Conservation (phyloP, 2,888 invertebrate species). For the Pyralis farinalis region DNA sequence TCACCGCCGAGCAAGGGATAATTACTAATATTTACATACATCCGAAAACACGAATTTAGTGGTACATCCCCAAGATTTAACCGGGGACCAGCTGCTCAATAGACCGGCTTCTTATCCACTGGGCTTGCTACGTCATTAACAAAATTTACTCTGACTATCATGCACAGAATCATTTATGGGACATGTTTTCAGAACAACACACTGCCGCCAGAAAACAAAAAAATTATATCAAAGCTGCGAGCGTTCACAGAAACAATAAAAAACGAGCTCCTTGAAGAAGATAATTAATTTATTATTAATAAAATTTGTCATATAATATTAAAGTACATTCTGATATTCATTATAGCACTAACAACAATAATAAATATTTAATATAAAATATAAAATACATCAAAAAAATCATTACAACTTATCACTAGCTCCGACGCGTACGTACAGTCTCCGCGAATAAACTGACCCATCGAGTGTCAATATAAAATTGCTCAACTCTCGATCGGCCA, state of each 20-base stretch:
- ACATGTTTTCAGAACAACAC: slow-evolving; percentile 57
- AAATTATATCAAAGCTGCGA: slow-evolving; percentile 50
- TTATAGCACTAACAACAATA: slow-evolving; percentile 46
- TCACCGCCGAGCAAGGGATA: no score
- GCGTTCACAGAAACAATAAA: slow-evolving; percentile 48
- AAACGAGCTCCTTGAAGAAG: slow-evolving; percentile 49
- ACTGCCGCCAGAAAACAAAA: slow-evolving; percentile 49
- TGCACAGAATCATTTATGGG: no score
- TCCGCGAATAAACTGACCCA: not conserved
- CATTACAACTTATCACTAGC: slow-evolving; percentile 30
- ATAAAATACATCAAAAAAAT: slow-evolving; percentile 49
- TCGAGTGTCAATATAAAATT: not conserved
- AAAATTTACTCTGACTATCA: no score
- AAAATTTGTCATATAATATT: slow-evolving; percentile 39
- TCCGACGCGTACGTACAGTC: slow-evolving; percentile 15
- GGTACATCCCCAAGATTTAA: no score
- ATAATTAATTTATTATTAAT: slow-evolving; percentile 54
- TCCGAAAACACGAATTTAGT: no score
- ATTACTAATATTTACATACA: no score
- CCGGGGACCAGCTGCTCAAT: no score
- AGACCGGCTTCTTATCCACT: no score
- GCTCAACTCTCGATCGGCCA: no score
- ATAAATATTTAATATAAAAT: slow-evolving; percentile 44
- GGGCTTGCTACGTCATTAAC: no score
- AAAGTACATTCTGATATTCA: slow-evolving; percentile 38